Evolutionary conservation across 2,888 invertebrate genomes (phyloP).

Genomic region (Cremastinae sp.): DNA sequence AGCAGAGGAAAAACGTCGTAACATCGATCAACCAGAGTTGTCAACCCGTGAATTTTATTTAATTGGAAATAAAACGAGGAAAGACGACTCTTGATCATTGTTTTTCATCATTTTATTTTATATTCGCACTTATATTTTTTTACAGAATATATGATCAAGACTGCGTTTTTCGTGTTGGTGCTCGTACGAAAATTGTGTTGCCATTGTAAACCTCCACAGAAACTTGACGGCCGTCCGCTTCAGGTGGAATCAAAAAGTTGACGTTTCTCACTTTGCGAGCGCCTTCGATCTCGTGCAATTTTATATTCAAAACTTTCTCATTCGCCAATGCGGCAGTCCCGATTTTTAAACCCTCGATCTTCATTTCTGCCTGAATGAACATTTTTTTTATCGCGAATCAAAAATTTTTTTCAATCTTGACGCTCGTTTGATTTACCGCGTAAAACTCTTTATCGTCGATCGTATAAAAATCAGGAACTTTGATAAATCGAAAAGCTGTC

Average conservation of each 20-base stretch:
- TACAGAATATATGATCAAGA: neutral
- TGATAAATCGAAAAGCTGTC: slow-evolving; percentile 63
- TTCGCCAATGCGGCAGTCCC: slow-evolving; percentile 65
- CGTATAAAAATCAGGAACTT: slow-evolving; percentile 66
- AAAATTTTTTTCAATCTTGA: neutral
- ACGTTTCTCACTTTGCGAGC: slow-evolving; percentile 60
- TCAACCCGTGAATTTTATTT: slow-evolving; percentile 69
- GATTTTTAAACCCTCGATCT: slow-evolving; percentile 66
- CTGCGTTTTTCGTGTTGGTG: slow-evolving; percentile 60
- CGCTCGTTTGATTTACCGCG: slow-evolving; percentile 60
- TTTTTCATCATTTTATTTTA: slow-evolving; percentile 13
- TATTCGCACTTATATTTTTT: slow-evolving; percentile 3
- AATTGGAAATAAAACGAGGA: slow-evolving; percentile 69
- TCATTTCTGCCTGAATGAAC: slow-evolving; percentile 68
- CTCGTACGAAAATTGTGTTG: slow-evolving; percentile 64
- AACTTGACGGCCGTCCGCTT: slow-evolving; percentile 64
- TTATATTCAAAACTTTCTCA: slow-evolving; percentile 67
- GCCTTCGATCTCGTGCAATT: slow-evolving; percentile 64
- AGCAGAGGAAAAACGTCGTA: slow-evolving; percentile 26
- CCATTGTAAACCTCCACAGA: slow-evolving; percentile 66
- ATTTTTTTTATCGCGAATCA: slow-evolving; percentile 9
- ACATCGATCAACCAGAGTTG: slow-evolving; percentile 45
- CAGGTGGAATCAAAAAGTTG: slow-evolving; percentile 66
- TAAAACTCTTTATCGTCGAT: slow-evolving; percentile 65
- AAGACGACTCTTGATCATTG: slow-evolving; percentile 58